phyloP scores from a whole-genome alignment of 2,888 invertebrate genomes.

The Falcaria lacertinaria region DNA sequence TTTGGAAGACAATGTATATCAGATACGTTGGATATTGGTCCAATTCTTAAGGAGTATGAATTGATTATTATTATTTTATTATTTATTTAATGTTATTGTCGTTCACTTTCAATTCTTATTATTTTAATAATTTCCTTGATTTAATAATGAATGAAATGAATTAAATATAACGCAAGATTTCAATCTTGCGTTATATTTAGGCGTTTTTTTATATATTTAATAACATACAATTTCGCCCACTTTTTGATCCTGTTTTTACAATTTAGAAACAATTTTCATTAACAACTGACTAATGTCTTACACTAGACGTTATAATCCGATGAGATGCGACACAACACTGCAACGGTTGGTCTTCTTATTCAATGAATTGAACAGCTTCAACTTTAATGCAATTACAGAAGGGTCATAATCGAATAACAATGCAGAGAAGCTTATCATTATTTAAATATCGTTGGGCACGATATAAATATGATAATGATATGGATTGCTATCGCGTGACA shows the following conservation, averaged over 20 bases:
- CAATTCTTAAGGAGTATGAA: background rate
- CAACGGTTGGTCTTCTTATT: conserved; percentile 4
- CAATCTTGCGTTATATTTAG: too few species aligned
- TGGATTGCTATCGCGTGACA: conserved; percentile 27
- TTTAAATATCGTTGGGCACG: conserved; percentile 46
- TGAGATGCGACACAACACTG: conserved; percentile 29
- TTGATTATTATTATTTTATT: too few species aligned
- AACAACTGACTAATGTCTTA: conserved; percentile 8
- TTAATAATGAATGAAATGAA: too few species aligned
- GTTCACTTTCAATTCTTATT: too few species aligned
- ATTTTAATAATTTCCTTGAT: too few species aligned
- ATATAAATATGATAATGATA: conserved; percentile 65
- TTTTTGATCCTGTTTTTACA: too few species aligned
- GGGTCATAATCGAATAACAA: conserved; percentile 21
- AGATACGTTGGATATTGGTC: background rate
- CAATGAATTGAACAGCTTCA: conserved; percentile 7
- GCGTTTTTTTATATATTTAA: too few species aligned
- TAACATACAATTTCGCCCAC: too few species aligned
- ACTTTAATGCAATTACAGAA: conserved; percentile 25
- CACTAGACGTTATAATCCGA: conserved; percentile 28
- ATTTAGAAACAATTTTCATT: background rate
- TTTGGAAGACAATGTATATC: conserved; percentile 9
- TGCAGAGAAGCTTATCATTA: conserved; percentile 45
- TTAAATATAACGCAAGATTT: too few species aligned
- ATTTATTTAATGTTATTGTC: too few species aligned